These are phyloP conservation scores for Eilema griseolum DNA, from an alignment of 2,888 invertebrate genomes.

Conservation along the genomic window DNA sequence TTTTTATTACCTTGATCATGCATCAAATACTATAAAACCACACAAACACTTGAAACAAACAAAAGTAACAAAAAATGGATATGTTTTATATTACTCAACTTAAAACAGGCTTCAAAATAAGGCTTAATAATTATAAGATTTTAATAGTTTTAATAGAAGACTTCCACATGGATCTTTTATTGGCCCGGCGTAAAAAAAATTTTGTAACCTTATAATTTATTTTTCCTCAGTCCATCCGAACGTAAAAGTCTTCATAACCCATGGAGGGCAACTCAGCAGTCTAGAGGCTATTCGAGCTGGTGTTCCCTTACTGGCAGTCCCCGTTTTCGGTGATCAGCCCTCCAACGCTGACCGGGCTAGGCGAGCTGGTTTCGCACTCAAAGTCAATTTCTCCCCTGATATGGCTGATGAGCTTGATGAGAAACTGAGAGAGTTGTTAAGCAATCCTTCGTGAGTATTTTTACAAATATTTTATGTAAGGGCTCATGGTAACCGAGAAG, in stretches of 20 bases:
- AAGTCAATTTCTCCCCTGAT: conserved; percentile 50
- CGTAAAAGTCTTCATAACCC: conserved; percentile 62
- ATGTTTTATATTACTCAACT: background rate
- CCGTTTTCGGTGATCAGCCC: conserved; percentile 73
- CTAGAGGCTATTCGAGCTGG: conserved; percentile 63
- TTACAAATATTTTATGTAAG: background rate
- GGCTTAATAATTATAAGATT: background rate
- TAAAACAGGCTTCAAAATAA: background rate
- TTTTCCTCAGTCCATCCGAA: conserved; percentile 62
- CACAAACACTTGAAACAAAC: background rate
- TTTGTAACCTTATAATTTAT: background rate
- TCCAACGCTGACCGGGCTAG: conserved; percentile 61
- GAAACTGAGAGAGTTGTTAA: conserved; percentile 59
- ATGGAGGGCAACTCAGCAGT: conserved; percentile 64
- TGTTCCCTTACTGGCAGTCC: conserved; percentile 67
- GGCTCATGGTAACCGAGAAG: too few species aligned
- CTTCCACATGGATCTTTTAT: background rate
- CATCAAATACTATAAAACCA: background rate
- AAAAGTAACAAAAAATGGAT: background rate
- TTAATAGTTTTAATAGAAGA: background rate
- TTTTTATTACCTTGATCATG: background rate
- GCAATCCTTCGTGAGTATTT: conserved; percentile 58
- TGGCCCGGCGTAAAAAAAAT: background rate
- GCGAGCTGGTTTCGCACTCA: conserved; percentile 58
- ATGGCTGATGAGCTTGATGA: conserved; percentile 54